Evolutionary conservation across 2,797 vertebrate genomes (phyloP), one percentile per base, ranked within the genome.

Genomic region (Vipera ursinii): DNA sequence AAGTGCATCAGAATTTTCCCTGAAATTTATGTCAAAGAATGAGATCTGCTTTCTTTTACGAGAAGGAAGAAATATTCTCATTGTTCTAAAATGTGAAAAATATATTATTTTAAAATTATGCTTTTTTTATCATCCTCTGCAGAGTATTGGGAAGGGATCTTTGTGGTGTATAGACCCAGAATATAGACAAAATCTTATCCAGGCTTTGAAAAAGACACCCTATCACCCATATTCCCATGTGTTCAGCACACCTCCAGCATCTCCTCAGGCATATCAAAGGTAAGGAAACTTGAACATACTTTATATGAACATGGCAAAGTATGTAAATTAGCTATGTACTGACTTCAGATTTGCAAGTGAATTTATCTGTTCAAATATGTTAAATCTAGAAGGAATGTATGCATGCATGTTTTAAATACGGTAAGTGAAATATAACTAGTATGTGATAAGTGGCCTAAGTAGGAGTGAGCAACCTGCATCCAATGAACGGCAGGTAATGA

Each of bases 131-230:
- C 94, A 96, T 96, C 95, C 94, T 96, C 96, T 95, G 91, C 98
- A 98, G 98, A 98, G 98, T 97, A 98, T 98, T 96, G 98, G 98
- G 95, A 98, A 98, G 96, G 98, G 98, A 86, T 98, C 98, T 51
- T 96, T 98, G 95, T 98, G 98, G 98, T 98, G 98, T 97, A 98
- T 98, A 98, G 98, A 98, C 96, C 98, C 98, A 94, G 98, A 98
- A 96, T 98, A 98, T 95, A 97, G 98, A 97, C 99, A 99, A 98
- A 99, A 99, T 97, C 98, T 99, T 97, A 99, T 99, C 98, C 99
- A 99, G 98, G 99, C 99, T 90, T 98, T 99, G 98, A 99, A 99
- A 98, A 99, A 99, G 98, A 99, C 99, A 89, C 99, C 99, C 95
- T 99, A 99, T 96, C 99, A 99, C 96, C 98, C 99, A 61, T 98